Base-by-base conservation (phyloP, 1,140 invertebrate species). In the Dreissena polymorpha region DNA sequence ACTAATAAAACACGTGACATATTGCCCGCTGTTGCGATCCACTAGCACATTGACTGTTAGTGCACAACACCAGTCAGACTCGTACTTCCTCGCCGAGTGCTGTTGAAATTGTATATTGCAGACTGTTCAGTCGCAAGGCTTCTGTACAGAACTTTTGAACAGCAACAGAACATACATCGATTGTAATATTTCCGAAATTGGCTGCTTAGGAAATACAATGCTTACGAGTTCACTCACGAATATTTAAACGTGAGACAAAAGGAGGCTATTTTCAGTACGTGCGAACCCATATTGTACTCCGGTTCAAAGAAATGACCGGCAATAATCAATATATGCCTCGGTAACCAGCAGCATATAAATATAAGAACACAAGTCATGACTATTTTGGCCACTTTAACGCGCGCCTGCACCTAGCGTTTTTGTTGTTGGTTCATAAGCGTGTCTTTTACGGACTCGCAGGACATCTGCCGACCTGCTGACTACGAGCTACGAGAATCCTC, bases 141-240 rank as follows among this genome's bases (percentile, higher is more conserved):
- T 53, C 88, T 85, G 50, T 84, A 72, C 13, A 74, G 67, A 1
- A 83, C 80, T 18, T 85, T 88, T 10, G 77, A 85, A 75, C 92
- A 93, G 85, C 95, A 95, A 90, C 96, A 97, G 93, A 97, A 97
- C 18, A 98, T 94, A 92, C 98, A 97, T 23, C 95, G 94, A 93
- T 98, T 97, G 94, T 98, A 99, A 93, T 95, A 91, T 97, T 97
- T 86, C 95, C 97, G 95, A 91, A 98, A 99, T 27, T 97, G 96
- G 27, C 96, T 96, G 88, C 97, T 97, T 85, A 98, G 96, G 90
- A 97, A 97, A 93, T 98, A 98, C 16, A 98, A 94, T 3, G 97
- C 97, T 68, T 98, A 96, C 0, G 97, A 97, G 93, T 98, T 98
- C 87, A 97, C 96, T 91, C 97, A 98, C 79, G 97, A 97, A 93